Evolutionary conservation across 2,113 vertebrate species (phyloP), one percentile per base, ranked within the genome.

Genomic region (Proterorhinus semilunaris): DNA sequence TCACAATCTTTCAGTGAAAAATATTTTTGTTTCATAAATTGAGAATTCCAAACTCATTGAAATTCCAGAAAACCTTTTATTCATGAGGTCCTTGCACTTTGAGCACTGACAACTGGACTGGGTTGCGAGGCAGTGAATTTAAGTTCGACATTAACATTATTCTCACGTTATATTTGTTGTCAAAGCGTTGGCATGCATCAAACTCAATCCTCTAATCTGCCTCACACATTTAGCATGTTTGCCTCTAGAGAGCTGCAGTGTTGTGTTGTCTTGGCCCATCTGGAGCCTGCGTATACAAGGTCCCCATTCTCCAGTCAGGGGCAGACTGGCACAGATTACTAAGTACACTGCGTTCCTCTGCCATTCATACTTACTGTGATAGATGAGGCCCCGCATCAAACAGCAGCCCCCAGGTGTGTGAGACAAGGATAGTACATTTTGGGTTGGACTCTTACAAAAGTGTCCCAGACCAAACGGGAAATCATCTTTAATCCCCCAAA

Each of bases 351-450:
- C 54, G 75, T 74, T 83, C 76, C 85, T 75, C 72, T 21, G 66
- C 88, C 90, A 90, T 88, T 90, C 89, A 90, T 80, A 83, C 62
- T 90, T 89, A 87, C 82, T 64, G 88, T 91, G 92, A 92, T 93
- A 86, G 90, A 92, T 92, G 90, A 91, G 88, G 75, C 77, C 66
- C 75, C 43, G 87, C 84, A 88, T 90, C 86, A 86, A 86, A 90
- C 89, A 82, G 74, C 68, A 79, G 83, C 75, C 66, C 27, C 72
- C 54, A 79, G 81, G 83, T 81, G 82, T 86, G 85, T 78, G 65
- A 70, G 86, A 85, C 78, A 65, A 68, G 83, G 81, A 85, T 76
- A 65, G 70, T 48, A 44, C 58, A 81, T 82, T 78, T 78, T 62
- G 21, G 64, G 59, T 77, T 66, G 75, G 78, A 83, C 78, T 74